Conservation (phyloP, 2,113 vertebrate genomes). For the Turdus rufiventris region DNA sequence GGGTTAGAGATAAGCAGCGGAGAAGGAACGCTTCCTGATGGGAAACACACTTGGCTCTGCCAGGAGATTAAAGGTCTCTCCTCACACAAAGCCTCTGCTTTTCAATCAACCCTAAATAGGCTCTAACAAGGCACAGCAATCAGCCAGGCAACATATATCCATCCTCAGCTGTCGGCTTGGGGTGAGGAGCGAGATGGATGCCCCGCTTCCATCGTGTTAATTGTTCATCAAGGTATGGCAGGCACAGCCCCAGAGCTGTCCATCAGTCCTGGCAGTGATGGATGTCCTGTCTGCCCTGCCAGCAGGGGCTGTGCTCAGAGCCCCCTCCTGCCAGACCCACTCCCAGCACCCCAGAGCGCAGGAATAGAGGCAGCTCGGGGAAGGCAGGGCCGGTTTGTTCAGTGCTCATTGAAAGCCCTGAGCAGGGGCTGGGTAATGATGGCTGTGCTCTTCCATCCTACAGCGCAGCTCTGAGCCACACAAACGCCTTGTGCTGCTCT, state of each 20-base stretch:
- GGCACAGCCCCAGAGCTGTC: not conserved
- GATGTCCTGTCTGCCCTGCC: not conserved
- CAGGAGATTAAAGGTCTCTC: slow-evolving; percentile 49
- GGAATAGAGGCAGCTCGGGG: slow-evolving; percentile 1
- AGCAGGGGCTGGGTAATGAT: slow-evolving; percentile 37
- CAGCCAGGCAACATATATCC: not conserved
- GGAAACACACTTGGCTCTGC: not conserved
- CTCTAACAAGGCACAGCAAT: slow-evolving; percentile 28
- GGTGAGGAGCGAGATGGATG: not conserved
- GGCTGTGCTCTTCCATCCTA: slow-evolving; percentile 15
- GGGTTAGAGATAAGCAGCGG: slow-evolving; percentile 21
- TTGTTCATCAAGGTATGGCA: not conserved
- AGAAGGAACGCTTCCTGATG: slow-evolving; percentile 10
- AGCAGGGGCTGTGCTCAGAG: not conserved
- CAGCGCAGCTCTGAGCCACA: not conserved
- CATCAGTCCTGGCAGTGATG: not conserved
- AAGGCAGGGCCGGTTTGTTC: slow-evolving; percentile 6
- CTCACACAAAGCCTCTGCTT: slow-evolving; percentile 45
- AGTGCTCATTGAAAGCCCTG: not conserved
- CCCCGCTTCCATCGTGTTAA: not conserved
- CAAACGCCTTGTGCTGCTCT: not conserved
- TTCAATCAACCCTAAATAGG: slow-evolving; percentile 21
- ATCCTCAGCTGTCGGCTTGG: not conserved
- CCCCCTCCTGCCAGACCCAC: not conserved
- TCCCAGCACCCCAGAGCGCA: not conserved